Evolutionary conservation across 2,888 invertebrate genomes (phyloP), one percentile per base, ranked within the genome.

Genomic region (Habrosyne pyritoides): DNA sequence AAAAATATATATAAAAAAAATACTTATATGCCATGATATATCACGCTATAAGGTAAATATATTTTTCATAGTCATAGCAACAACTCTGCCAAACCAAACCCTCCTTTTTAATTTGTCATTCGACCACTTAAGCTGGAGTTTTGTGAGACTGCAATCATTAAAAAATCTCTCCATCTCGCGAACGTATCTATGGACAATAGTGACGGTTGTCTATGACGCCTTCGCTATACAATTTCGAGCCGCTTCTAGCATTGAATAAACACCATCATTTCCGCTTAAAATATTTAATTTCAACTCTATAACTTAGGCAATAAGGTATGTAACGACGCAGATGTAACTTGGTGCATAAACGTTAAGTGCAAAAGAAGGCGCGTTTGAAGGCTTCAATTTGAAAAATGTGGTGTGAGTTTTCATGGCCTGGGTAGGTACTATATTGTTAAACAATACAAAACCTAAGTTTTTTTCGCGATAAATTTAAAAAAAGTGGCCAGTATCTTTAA

Each of bases 31-130:
- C n/a, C n/a, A n/a, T n/a, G n/a, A n/a, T n/a, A n/a, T n/a, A n/a
- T n/a, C n/a, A n/a, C n/a, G n/a, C n/a, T n/a, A n/a, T n/a, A n/a
- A n/a, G n/a, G n/a, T 24, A 24, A 24, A 24, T 5, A 24, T 3
- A 6, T 1, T 14, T 58, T 54, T 56, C 36, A 53, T 21, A 30
- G 14, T 53, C 52, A 51, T 55, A 49, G 21, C 33, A 30, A 49
- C 59, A 51, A 54, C 54, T 52, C 42, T 54, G 55, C 55, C 53
- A 57, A 54, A 57, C 59, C 56, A 53, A 49, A 58, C 61, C 63
- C 59, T 59, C 63, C 69, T 71, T 81, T 82, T 81, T 83, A 84
- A 84, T 84, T 79, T 81, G 71, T 77, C 83, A 80, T 82, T 81
- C 82, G 73, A 81, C 82, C 77, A 84, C 83, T 83, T 81, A 82